phyloP scores from a whole-genome alignment of 2,797 vertebrate genomes.

The Hirundo rustica region DNA sequence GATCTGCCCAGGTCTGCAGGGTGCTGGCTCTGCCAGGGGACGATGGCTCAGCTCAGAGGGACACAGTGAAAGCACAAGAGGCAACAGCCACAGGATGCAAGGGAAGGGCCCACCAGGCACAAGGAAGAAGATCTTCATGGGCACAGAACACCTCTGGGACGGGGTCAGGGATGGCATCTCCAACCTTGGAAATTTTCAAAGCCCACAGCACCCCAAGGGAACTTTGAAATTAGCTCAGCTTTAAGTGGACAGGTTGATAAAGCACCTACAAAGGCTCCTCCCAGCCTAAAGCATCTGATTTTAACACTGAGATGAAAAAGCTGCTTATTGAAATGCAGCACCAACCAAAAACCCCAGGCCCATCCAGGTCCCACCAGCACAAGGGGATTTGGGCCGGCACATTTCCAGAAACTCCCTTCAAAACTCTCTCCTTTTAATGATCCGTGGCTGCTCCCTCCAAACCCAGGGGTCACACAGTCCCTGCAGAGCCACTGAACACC shows the following conservation, averaged over 20 bases:
- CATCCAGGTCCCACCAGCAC: background rate
- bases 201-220: background rate
- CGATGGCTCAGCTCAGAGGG: fast-evolving
- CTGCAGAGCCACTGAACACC: background rate
- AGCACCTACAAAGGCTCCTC: background rate
- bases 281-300: background rate
- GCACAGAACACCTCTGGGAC: background rate
- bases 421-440: background rate
- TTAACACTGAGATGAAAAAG: background rate
- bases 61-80: background rate
- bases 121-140: background rate
- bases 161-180: background rate
- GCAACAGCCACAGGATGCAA: background rate
- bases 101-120: background rate
- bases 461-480: background rate
- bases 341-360: fast-evolving
- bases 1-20: background rate
- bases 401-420: background rate
- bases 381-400: background rate
- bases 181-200: background rate
- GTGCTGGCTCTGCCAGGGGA: background rate
- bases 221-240: background rate
- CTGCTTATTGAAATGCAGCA: background rate
- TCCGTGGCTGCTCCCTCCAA: background rate
- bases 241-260: background rate